Evolutionary conservation across 2,113 vertebrate species (phyloP).

Genomic region (Phrynosoma platyrhinos): DNA sequence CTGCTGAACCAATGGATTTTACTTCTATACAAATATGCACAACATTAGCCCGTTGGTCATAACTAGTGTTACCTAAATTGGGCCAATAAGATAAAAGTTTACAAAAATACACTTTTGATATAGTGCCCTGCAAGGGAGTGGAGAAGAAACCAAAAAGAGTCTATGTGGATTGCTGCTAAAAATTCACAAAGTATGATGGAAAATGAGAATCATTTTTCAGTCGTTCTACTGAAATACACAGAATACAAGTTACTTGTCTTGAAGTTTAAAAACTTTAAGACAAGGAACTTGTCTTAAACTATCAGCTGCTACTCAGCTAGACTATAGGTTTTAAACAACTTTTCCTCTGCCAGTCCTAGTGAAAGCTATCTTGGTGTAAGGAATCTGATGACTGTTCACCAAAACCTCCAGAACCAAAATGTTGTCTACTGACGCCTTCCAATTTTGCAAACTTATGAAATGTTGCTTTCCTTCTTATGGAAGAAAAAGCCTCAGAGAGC

Average conservation of each 20-base stretch:
- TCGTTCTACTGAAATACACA: not conserved
- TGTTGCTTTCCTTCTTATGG: slow-evolving; percentile 35
- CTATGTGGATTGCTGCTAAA: not conserved
- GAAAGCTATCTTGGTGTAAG: too few species aligned
- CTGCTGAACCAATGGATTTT: not conserved
- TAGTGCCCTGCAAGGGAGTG: fast-evolving
- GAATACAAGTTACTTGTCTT: not conserved
- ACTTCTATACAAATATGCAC: not conserved
- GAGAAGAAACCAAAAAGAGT: not conserved
- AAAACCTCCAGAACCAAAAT: not conserved
- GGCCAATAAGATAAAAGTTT: not conserved
- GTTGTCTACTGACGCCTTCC: not conserved
- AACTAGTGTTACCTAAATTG: not conserved
- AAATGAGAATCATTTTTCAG: not conserved
- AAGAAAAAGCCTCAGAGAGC: slow-evolving; percentile 15
- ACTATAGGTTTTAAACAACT: not conserved
- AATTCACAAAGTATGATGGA: not conserved
- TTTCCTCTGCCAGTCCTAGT: not conserved
- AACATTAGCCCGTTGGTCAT: not conserved
- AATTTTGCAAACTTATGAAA: slow-evolving; percentile 4
- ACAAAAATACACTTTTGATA: not conserved
- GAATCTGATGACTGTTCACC: too few species aligned
- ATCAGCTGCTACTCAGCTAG: too few species aligned
- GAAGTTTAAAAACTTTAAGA: not conserved
- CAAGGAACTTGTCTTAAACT: not conserved